Evolutionary conservation across 1,140 invertebrate genomes (phyloP), one percentile per base, ranked within the genome.

Genomic region (Elymnias hypermnestra): DNA sequence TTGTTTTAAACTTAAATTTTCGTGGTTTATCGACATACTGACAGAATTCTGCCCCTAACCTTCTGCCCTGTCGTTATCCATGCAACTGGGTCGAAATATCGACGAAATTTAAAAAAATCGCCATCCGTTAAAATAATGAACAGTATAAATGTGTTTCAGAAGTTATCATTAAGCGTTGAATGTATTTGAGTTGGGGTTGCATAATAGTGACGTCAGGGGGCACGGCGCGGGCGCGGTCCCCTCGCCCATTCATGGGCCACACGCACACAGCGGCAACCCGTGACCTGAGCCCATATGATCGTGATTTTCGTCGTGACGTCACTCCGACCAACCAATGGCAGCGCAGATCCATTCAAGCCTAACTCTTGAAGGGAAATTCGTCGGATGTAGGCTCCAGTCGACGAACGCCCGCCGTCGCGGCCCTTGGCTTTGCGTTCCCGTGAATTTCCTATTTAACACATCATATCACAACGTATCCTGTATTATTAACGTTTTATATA

Each of bases 301-400:
- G n/a, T n/a, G 63, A 77, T 77, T 81, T 77, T 77, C 67, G 69
- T 66, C 14, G 72, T 84, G 81, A 84, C 77, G 81, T 84, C 81
- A 84, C 71, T 12, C 46, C 44, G 45, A 22, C 56, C 64, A 53
- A 72, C 81, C 81, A 84, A 84, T 84, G 57, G 50, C 47, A 49
- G 57, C 63, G 50, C 74, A 54, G 76, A 66, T 67, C 78, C 81
- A 84, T 84, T 84, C 81, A 84, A 81, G 70, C 78, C 72, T 65
- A 81, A 77, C 78, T 84, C 65, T 66, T 81, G 74, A 84, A 83
- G 76, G 67, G 69, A 83, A 79, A 65, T 76, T 82, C 66, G 63
- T 69, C 60, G 65, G 74, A 74, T 78, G 71, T 53, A 65, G 60
- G 48, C 72, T 65, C 33, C 75, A 84, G 81, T 82, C 77, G 71